phyloP scores from a whole-genome alignment of 2,113 vertebrate species.

The Saimiri boliviensis region DNA sequence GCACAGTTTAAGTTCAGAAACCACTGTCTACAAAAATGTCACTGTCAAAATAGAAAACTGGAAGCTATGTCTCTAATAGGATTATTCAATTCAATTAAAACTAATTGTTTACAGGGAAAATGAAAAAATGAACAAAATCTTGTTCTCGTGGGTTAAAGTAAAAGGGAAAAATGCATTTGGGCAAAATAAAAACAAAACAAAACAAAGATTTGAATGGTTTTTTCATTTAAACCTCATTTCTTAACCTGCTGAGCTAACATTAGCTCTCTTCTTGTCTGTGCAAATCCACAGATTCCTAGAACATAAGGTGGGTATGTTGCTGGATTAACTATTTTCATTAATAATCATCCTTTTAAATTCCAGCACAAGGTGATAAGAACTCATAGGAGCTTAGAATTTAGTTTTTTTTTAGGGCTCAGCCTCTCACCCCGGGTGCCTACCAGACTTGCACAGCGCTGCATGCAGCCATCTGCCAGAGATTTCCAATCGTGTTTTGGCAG shows the following conservation, averaged over 20 bases:
- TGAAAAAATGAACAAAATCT: neutral
- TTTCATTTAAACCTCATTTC: neutral
- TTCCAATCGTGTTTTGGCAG: neutral
- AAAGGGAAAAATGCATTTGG: neutral
- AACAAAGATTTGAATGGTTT: neutral
- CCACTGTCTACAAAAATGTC: neutral
- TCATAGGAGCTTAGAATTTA: neutral
- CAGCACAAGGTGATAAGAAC: neutral
- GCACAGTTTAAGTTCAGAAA: neutral
- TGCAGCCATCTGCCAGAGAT: neutral
- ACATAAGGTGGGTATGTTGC: neutral
- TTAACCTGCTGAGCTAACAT: conserved; percentile 41
- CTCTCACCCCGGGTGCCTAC: neutral
- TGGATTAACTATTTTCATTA: conserved; percentile 45
- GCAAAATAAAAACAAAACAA: neutral
- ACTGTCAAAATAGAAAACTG: neutral
- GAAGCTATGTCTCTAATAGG: neutral
- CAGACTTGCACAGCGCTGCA: neutral
- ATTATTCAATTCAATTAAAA: conserved; percentile 11
- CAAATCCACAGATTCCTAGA: conserved; percentile 41
- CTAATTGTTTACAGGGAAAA: neutral
- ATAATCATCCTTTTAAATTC: conserved; percentile 47
- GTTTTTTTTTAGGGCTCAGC: neutral
- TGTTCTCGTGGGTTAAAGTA: neutral
- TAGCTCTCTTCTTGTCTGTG: neutral